phyloP scores from a whole-genome alignment of 2,888 invertebrate species.

The Phalera bucephala region DNA sequence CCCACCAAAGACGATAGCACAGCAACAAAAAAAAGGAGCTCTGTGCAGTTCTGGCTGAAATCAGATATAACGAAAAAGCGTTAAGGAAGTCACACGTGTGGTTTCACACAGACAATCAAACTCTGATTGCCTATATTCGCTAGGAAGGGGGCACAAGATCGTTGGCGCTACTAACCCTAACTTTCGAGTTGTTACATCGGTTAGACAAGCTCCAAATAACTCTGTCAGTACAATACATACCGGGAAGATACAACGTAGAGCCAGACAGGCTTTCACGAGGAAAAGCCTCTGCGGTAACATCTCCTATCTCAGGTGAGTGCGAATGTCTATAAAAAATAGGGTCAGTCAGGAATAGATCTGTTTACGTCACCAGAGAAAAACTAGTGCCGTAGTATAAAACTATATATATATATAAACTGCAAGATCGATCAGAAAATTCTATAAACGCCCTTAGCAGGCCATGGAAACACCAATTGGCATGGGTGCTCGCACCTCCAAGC shows the following conservation, averaged over 20 bases:
- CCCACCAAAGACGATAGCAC: no score
- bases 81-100: conserved; percentile 1
- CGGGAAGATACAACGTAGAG: conserved; percentile 1
- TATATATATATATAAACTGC: background rate
- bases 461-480: conserved; percentile 1
- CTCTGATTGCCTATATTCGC: conserved; percentile 10
- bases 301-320: background rate
- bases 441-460: conserved; percentile 3
- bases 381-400: background rate
- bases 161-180: background rate
- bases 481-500: background rate
- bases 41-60: background rate
- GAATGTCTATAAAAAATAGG: conserved; percentile 3
- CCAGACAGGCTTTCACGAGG: conserved; percentile 1
- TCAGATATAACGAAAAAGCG: background rate
- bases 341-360: conserved; percentile 1
- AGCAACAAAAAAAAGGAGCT: no score
- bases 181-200: background rate
- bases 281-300: background rate
- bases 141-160: conserved; percentile 5
- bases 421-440: conserved; percentile 1
- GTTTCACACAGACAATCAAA: conserved; percentile 18
- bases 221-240: conserved; percentile 7
- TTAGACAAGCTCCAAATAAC: conserved; percentile 5
- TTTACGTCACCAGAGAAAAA: background rate